phyloP scores from a whole-genome alignment of 2,888 invertebrate species.

The Argynnis bischoffii region DNA sequence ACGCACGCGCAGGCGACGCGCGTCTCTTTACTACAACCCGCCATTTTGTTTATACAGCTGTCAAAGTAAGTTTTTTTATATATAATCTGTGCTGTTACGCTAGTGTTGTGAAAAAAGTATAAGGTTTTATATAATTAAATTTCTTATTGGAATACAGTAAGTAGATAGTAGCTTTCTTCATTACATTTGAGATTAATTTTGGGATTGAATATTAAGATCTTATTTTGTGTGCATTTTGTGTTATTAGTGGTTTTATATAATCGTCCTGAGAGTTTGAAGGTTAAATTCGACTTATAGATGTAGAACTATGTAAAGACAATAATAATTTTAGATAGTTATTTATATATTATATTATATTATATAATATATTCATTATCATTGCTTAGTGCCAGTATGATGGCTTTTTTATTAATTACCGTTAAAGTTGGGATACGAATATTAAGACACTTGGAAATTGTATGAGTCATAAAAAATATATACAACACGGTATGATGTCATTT shows the following conservation, averaged over 20 bases:
- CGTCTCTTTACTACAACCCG: constrained; percentile 35
- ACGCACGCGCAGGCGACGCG: constrained; percentile 38
- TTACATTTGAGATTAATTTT: not conserved
- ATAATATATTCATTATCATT: no score
- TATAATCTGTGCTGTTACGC: constrained; percentile 29
- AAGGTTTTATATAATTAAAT: constrained; percentile 5
- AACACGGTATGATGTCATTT: no score
- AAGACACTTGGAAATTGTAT: no score
- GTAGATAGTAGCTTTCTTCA: not conserved
- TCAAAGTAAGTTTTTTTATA: constrained; percentile 36
- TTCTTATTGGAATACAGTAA: constrained; percentile 10
- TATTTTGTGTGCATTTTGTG: not conserved
- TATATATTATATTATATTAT: no score
- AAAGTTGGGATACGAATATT: no score
- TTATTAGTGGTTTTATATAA: not conserved
- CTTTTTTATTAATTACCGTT: no score
- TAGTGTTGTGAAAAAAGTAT: constrained; percentile 9
- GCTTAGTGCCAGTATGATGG: no score
- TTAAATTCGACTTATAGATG: no score
- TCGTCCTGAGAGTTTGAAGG: no score
- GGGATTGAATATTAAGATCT: not conserved
- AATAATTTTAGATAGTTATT: no score
- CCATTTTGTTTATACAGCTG: constrained; percentile 59
- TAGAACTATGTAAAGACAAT: no score
- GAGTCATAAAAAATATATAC: no score